Conservation (phyloP, 2,888 invertebrate genomes). For the Eutolmus rufibarbis region DNA sequence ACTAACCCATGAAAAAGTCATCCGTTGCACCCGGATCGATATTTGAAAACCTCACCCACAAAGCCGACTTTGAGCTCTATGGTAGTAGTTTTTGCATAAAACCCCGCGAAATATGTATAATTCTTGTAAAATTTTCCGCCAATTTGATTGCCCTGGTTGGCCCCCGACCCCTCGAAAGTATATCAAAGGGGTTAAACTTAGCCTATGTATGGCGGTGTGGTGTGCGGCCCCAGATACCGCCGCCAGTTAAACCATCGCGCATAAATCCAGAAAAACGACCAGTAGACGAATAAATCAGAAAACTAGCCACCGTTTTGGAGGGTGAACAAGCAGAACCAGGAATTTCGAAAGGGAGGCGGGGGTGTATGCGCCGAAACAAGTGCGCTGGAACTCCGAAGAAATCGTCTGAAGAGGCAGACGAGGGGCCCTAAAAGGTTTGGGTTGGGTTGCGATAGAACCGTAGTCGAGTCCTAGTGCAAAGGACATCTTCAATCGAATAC, state of each 20-base stretch:
- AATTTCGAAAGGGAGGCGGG: neutral
- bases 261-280: neutral
- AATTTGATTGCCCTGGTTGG: constrained; percentile 1
- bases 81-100: neutral
- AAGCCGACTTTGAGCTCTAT: neutral
- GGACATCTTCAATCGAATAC: constrained; percentile 1
- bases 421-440: neutral
- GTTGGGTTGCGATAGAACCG: neutral
- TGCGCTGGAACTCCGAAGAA: neutral
- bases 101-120: neutral
- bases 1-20: neutral
- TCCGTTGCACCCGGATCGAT: neutral
- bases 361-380: neutral
- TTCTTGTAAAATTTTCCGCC: constrained; percentile 3
- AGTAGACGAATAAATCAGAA: neutral
- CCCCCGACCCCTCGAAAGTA: neutral
- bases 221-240: neutral
- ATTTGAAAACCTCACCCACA: neutral
- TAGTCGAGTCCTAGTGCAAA: neutral
- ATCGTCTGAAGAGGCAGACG: neutral
- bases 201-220: neutral
- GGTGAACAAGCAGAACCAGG: neutral
- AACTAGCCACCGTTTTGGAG: neutral
- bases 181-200: neutral
- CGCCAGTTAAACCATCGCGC: neutral